Evolutionary conservation across 2,888 invertebrate species (phyloP), one percentile per base, ranked within the genome.

Genomic region (Sarcophaga variegata): DNA sequence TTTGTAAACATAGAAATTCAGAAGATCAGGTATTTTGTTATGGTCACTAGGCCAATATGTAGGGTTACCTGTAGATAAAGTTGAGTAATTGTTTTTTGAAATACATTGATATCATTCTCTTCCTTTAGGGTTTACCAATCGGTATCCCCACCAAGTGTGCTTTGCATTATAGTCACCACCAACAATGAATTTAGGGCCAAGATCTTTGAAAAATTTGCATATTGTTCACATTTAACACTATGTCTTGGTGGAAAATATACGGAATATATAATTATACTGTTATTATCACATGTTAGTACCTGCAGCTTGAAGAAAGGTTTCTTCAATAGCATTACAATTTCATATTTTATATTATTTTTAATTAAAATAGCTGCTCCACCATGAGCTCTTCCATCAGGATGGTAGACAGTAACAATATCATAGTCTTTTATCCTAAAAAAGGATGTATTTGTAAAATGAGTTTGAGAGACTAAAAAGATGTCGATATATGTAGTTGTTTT

Each of bases 141-240:
- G 71, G 17, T 85, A 88, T 20, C 79, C 86, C 86, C 72, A 84
- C 71, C 75, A 81, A 14, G 86, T 82, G 17, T 88, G 84, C n/a
- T 86, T 88, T 4, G 80, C 83, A 54, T 88, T 88, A 60, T n/a
- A 85, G 12, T 88, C 84, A 6, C 88, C 88, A 12, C 79, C 86
- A 69, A 69, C 88, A 64, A 88, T 74, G 63, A 83, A 88, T 47
- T 62, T 76, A 5, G 20, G 22, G 3, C 82, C 82, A 45, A 85
- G 45, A 12, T 37, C 17, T 60, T 62, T 77, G 62, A 84, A 87
- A 72, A 71, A 83, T 37, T 47, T 70, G 74, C 64, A 20, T 71
- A 83, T 60, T 83, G 62, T 12, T 37, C 2, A 54, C 63, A 69
- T 59, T 66, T 81, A 62, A 79, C 54, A 60, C 22, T 79, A 72